These are phyloP conservation scores for Nesidiocoris tenuis DNA, from an alignment of 2,888 invertebrate species.

Conservation along the genomic window DNA sequence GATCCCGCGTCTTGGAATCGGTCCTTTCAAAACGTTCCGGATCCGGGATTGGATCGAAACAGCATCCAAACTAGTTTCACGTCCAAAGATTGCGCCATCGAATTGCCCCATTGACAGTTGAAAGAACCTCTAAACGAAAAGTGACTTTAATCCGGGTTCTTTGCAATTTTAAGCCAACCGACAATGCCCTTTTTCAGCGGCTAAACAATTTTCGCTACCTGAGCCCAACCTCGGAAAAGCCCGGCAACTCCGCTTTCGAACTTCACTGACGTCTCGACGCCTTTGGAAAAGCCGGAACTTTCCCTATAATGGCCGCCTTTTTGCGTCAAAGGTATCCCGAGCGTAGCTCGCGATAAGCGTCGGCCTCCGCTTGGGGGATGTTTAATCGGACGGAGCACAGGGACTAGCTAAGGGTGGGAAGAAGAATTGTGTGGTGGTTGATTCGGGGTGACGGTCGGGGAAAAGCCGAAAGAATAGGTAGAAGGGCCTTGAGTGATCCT, in stretches of 20 bases:
- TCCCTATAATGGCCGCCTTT: neutral
- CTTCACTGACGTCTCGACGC: neutral
- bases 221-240: neutral
- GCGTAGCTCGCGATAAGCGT: neutral
- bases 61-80: too few species aligned
- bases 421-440: neutral
- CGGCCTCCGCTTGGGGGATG: neutral
- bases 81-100: too few species aligned
- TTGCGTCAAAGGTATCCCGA: neutral
- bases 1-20: too few species aligned
- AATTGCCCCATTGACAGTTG: too few species aligned
- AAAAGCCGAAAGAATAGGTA: neutral
- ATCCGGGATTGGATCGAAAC: too few species aligned
- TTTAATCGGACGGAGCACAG: neutral
- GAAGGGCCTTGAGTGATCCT: neutral
- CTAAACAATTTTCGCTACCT: neutral
- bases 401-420: neutral
- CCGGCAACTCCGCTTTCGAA: neutral
- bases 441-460: too few species aligned
- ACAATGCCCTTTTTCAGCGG: neutral
- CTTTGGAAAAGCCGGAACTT: neutral
- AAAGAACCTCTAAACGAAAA: too few species aligned
- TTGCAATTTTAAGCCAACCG: too few species aligned
- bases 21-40: too few species aligned
- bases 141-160: too few species aligned